Base-by-base conservation (phyloP, 2,888 invertebrate genomes). In the Synanthedon myopaeformis region DNA sequence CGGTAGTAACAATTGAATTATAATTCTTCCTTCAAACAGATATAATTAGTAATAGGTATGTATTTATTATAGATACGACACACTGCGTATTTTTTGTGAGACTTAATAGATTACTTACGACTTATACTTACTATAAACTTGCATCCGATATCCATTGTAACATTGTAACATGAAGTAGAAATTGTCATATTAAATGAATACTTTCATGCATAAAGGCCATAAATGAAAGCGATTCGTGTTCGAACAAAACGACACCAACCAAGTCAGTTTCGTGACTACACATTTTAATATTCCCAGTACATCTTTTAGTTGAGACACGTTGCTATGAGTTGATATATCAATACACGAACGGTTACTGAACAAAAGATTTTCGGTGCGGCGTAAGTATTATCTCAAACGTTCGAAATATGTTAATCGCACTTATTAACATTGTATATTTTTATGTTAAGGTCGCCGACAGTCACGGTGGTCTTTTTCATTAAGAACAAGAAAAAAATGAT, bases 251-350 rank as follows among this genome's bases (percentile, higher is more conserved):
- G 45, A 45, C n/a, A 13, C 13, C 14, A 45, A 45, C 6, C 28
- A 8, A 28, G 6, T 35, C 35, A 35, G 35, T 69, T 76, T 79
- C 83, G 84, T 83, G 83, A 81, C 83, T 76, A 60, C 64, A 72
- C 77, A 74, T 78, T 75, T 82, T 81, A 77, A 77, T 81, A 82
- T 82, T 76, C 79, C 59, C 58, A 8, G 49, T 14, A 13, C 56
- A 56, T 60, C 65, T 70, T 23, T 68, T 41, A 13, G 51, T 59
- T 57, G 42, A 14, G 65, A 67, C 70, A 65, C 73, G 80, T 81
- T 75, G 81, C 79, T 75, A 82, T 74, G 79, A 67, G 60, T 70
- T 76, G 81, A 78, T 82, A 82, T 72, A 77, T 83, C 83, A 69
- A 82, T 82, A 80, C 45, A 35, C 45, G 14, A 13, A 45, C 45